phyloP scores from a whole-genome alignment of 2,113 vertebrate species.

The Spea multiplicata region DNA sequence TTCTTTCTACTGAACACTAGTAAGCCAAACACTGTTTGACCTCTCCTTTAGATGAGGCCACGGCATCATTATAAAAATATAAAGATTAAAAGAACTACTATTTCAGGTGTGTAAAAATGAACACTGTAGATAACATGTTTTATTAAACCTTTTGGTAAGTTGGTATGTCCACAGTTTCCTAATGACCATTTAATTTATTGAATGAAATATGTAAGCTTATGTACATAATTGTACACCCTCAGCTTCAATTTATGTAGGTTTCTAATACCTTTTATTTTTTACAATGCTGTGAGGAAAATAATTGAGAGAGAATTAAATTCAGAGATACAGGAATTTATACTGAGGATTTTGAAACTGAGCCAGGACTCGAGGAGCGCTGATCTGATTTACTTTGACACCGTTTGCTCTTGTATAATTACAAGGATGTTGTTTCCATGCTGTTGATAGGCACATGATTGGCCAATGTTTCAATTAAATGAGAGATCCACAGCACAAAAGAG shows the following conservation, averaged over 20 bases:
- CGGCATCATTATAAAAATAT: constrained; percentile 12
- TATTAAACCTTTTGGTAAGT: too few species aligned
- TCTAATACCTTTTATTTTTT: background rate
- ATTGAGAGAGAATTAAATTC: background rate
- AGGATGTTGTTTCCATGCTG: constrained; percentile 32
- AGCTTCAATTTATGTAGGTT: background rate
- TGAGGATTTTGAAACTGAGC: background rate
- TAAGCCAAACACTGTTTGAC: too few species aligned
- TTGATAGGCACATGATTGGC: constrained; percentile 26
- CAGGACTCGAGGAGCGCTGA: constrained; percentile 7
- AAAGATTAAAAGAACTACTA: background rate
- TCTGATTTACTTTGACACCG: constrained; percentile 41
- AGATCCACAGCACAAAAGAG: background rate
- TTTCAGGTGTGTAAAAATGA: too few species aligned
- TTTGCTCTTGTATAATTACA: constrained; percentile 42
- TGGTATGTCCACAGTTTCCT: too few species aligned
- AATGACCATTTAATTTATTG: too few species aligned
- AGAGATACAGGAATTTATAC: background rate
- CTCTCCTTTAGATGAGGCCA: background rate
- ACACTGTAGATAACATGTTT: too few species aligned
- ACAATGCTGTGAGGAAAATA: background rate
- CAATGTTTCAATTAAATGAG: constrained; percentile 36
- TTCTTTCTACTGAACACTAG: too few species aligned
- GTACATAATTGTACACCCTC: background rate
- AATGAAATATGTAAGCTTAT: background rate